Base-by-base conservation (phyloP, 2,797 vertebrate species). In the Crypturellus tataupa region DNA sequence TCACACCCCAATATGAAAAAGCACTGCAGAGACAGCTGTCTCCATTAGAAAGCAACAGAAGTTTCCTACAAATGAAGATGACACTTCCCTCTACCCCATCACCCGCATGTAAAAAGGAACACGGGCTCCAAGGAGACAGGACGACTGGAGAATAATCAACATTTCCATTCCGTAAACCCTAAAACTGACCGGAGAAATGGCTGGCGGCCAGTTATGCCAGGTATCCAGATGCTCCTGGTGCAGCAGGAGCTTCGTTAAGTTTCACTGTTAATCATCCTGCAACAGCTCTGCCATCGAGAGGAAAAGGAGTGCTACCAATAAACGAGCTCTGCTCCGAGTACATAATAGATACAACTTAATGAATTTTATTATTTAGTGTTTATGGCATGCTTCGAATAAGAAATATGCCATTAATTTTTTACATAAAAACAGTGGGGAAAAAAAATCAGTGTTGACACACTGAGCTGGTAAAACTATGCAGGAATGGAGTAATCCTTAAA, bases 91-190 rank as follows among this genome's bases (percentile, higher is more conserved):
- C 31, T 27, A 9, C 33, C 20, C 42, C 21, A n/a, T 63, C 20
- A 29, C 47, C 12, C 44, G 59, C 17, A 64, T n/a, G 31, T 27
- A 40, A 64, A 64, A 77, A 49, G 35, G n/a, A 78, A 53, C 17
- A 49, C 12, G 35, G 47, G n/a, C 76, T 85, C 86, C 70, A 93
- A 81, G 69, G 60, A 90, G 59, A 90, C 76, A 56, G 86, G 71
- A 77, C 46, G 60, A 82, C 82, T 71, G 67, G 59, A 85, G 49
- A 77, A 39, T 55, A 53, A 80, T 82, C 59, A 85, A 42, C 76
- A 82, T 65, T 72, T 86, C 69, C 53, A 63, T 64, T 35, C 17
- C n/a, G 42, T 31, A 39, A 42, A 72, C 68, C 77, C 46, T 68
- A 82, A 39, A 79, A 47, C 47, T 49, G 21, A 29, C 69, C 58